These are phyloP conservation scores for Sebastes schlegelii DNA, from an alignment of 2,113 vertebrate genomes.

Conservation along the genomic window DNA sequence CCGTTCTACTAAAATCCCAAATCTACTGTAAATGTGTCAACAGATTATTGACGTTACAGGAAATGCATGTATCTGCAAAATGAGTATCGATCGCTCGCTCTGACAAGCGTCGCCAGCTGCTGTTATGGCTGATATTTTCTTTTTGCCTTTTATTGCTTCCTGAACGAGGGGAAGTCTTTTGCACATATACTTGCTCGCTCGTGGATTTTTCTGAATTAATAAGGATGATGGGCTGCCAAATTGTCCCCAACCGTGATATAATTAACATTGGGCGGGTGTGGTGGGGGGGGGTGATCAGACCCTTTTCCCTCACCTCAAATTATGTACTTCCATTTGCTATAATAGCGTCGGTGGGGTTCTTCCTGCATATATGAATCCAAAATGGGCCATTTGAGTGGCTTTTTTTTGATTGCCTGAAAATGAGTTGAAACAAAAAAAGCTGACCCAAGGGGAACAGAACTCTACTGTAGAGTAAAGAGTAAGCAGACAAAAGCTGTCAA, in stretches of 20 bases:
- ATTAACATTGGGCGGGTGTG: slow-evolving; percentile 19
- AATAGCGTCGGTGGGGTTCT: slow-evolving; percentile 39
- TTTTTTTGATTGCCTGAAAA: slow-evolving; percentile 35
- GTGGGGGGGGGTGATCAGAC: neutral
- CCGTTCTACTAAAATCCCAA: slow-evolving; percentile 23
- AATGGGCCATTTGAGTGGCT: slow-evolving; percentile 6
- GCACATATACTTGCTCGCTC: neutral
- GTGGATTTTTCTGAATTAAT: slow-evolving; percentile 30
- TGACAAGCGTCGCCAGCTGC: slow-evolving; percentile 35
- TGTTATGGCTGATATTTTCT: slow-evolving; percentile 30
- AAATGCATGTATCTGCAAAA: slow-evolving; percentile 57
- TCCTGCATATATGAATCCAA: slow-evolving; percentile 38
- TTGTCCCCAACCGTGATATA: slow-evolving; percentile 27
- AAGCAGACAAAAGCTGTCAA: slow-evolving; percentile 6
- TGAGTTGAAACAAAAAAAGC: neutral
- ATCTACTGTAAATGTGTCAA: slow-evolving; percentile 45
- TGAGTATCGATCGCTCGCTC: slow-evolving; percentile 41
- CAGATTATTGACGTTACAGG: slow-evolving; percentile 56
- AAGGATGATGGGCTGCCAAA: slow-evolving; percentile 32
- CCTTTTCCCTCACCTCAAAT: slow-evolving; percentile 33
- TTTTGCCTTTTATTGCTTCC: slow-evolving; percentile 24
- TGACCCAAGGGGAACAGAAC: neutral
- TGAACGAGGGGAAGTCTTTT: neutral
- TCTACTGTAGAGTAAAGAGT: neutral
- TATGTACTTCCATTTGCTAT: slow-evolving; percentile 32